phyloP scores from a whole-genome alignment of 2,797 vertebrate genomes.

The Semotilus atromaculatus region DNA sequence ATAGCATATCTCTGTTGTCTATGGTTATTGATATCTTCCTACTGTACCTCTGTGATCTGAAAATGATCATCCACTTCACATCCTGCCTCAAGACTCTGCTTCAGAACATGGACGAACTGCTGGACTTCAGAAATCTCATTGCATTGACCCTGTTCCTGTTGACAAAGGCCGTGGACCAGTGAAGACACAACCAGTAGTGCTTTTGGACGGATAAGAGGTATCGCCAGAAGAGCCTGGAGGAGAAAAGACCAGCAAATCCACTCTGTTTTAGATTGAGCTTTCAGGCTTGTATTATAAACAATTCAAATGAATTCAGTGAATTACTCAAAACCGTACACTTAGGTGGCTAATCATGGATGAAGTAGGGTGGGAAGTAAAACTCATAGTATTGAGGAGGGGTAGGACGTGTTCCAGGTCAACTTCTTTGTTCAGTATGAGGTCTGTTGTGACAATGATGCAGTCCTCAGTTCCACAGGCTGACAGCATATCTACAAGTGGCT shows the following conservation, averaged over 20 bases:
- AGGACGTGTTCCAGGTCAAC: conserved; percentile 76
- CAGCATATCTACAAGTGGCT: conserved; percentile 82
- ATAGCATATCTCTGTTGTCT: background rate
- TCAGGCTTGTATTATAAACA: background rate
- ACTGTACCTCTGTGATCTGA: conserved; percentile 47
- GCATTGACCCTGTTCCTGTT: conserved; percentile 69
- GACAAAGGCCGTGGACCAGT: conserved; percentile 82
- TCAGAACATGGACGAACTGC: conserved; percentile 74
- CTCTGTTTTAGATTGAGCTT: background rate
- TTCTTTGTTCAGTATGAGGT: conserved; percentile 77
- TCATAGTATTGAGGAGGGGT: conserved; percentile 78
- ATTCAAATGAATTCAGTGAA: background rate
- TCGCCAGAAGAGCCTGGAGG: conserved; percentile 77
- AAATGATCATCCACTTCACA: conserved; percentile 64
- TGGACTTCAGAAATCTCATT: conserved; percentile 73
- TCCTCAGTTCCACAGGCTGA: conserved; percentile 84
- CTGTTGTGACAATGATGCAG: conserved; percentile 80
- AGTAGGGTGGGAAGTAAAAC: conserved; percentile 81
- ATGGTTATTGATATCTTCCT: background rate
- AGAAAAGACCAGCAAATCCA: background rate
- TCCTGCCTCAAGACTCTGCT: conserved; percentile 70
- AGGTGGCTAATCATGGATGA: conserved; percentile 76
- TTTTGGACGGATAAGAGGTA: conserved; percentile 69
- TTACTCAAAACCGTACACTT: conserved; percentile 74
- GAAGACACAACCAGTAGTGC: conserved; percentile 79